Evolutionary conservation across 2,888 invertebrate species (phyloP).

Genomic region (Osmoderma eremita): DNA sequence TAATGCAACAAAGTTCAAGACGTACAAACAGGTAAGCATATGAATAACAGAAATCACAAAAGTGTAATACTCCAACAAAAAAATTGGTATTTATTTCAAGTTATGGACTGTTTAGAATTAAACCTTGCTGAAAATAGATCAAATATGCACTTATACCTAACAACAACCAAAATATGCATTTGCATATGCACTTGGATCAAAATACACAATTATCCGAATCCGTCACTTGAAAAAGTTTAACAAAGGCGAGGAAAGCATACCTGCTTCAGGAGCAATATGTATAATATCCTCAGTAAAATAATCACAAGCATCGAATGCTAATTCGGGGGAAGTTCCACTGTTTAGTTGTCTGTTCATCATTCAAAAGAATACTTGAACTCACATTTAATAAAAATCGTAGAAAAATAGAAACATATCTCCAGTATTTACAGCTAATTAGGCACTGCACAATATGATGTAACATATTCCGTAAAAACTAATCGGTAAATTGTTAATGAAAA

Average conservation of each 20-base stretch:
- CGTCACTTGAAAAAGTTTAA: neutral
- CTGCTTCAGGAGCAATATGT: constrained; percentile 53
- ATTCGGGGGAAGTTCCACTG: constrained; percentile 63
- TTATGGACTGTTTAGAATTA: too few relatives aligned
- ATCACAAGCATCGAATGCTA: constrained; percentile 75
- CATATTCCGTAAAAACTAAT: neutral
- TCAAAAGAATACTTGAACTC: constrained; percentile 2
- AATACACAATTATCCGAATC: too few relatives aligned
- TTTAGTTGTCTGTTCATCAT: constrained; percentile 42
- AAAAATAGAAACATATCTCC: constrained; percentile 12
- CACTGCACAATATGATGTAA: neutral
- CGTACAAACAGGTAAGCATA: too few relatives aligned
- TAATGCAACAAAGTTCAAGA: too few relatives aligned
- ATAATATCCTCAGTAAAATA: constrained; percentile 76
- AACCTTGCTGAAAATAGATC: too few relatives aligned
- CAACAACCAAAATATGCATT: too few relatives aligned
- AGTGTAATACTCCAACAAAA: too few relatives aligned
- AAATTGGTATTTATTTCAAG: too few relatives aligned
- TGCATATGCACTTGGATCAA: too few relatives aligned
- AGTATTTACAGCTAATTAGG: neutral
- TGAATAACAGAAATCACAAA: too few relatives aligned
- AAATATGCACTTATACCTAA: too few relatives aligned
- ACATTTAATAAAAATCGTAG: constrained; percentile 19
- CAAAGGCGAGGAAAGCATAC: constrained; percentile 14
- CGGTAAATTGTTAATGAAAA: neutral